Conservation (phyloP, 2,797 vertebrate genomes). For the Anguilla marmorata region DNA sequence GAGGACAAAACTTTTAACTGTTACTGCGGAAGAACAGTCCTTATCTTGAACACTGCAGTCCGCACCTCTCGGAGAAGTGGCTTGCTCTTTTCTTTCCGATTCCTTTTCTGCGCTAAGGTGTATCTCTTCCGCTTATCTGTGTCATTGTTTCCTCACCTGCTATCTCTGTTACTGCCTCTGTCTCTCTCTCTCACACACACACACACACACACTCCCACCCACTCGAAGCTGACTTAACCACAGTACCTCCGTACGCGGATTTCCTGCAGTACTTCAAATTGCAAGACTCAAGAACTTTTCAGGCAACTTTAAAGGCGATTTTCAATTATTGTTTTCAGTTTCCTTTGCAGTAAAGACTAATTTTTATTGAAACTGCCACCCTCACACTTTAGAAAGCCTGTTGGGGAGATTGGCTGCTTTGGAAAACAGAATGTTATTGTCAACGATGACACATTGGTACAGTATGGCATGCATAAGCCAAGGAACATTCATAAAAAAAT, state of each 20-base stretch:
- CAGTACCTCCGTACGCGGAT: neutral
- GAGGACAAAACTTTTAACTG: neutral
- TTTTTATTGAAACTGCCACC: neutral
- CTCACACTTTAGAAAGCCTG: neutral
- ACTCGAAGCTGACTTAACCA: neutral
- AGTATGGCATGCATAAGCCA: too few relatives aligned
- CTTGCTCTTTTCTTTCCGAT: neutral
- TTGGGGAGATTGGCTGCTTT: neutral
- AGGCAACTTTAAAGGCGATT: neutral
- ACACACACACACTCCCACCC: neutral
- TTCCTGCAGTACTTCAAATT: neutral
- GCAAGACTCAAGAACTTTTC: neutral
- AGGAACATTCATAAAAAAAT: neutral
- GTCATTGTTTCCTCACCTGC: constrained; percentile 69
- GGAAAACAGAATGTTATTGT: neutral
- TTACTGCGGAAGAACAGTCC: neutral
- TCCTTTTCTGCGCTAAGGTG: constrained; percentile 44
- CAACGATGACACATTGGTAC: neutral
- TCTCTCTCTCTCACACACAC: constrained; percentile 51
- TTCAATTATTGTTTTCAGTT: neutral
- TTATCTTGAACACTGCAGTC: constrained; percentile 16
- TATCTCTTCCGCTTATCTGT: constrained; percentile 42
- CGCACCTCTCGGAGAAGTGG: neutral
- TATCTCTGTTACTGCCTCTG: constrained; percentile 55
- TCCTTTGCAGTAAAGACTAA: neutral